Base-by-base conservation (phyloP, 2,797 vertebrate genomes). In the Parotocinclus haroldoi region DNA sequence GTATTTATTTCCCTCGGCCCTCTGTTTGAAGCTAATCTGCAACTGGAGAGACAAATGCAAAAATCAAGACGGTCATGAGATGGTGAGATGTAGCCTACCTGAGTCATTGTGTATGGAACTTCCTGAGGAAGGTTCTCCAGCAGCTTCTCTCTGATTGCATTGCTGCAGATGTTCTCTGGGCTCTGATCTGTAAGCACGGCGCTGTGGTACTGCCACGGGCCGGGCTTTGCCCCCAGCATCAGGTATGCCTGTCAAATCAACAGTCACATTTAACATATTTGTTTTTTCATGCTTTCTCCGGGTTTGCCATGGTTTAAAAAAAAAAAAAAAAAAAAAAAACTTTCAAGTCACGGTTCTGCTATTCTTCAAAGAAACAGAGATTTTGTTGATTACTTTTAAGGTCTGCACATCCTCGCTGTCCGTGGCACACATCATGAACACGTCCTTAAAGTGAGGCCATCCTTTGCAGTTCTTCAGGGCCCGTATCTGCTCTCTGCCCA, bases 401-500 rank as follows among this genome's bases (percentile, higher is more conserved):
- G 88, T 92, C 11, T 92, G 89, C 68, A 97, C 94, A 10, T 96
- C 95, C 63, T 94, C 93, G 11, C 67, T 80, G 55, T 64, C 84
- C 63, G 93, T 49, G 39, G 96, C 93, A 6, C 93, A 95, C 58
- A 97, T 80, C 97, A 99, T 98, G 86, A 99, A 99, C 72, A 99
- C 88, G 13, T 99, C 97, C 77, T 84, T 93, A 79, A 99, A 99
- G 81, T 81, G 79, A 0, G 93, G 87, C 95, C 97, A 98, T 36
- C 96, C 95, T 37, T 17, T 86, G 73, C 14, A 81, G 3, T 49
- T 56, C 63, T 70, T 86, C 17, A 89, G 66, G 1, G 51, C 68
- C 69, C 54, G 78, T 59, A 87, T 77, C 63, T 66, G 19, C 50
- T 89, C 87, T 69, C 72, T 80, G 71, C 65, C 82, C 59, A 85